Percentiles rank a stretch among this genome's conserved stretches.
Evolutionary conservation across 2,888 invertebrate genomes (phyloP).

Genomic region (Eustalomyia histrio): DNA sequence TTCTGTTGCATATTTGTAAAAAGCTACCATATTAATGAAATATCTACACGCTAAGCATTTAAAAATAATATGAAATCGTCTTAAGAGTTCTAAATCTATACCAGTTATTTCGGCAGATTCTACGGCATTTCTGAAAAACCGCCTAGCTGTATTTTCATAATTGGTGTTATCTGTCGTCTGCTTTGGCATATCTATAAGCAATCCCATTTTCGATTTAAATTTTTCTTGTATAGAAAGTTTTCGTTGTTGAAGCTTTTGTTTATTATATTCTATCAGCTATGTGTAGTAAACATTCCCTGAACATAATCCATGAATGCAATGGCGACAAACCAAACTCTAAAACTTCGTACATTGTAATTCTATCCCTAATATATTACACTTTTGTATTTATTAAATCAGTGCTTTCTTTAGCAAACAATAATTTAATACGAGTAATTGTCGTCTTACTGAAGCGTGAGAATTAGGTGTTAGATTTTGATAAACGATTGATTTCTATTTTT

Average conservation of each 20-base stretch:
- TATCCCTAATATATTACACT: too few relatives aligned
- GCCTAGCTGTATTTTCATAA: not conserved
- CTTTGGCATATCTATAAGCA: slow-evolving; percentile 8
- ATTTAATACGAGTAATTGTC: too few relatives aligned
- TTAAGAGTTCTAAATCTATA: not conserved
- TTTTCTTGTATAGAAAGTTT: not conserved
- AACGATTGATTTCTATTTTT: too few relatives aligned
- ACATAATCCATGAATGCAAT: not conserved
- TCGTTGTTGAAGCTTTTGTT: not conserved
- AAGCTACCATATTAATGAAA: too few relatives aligned
- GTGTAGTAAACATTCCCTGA: not conserved
- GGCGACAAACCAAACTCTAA: not conserved
- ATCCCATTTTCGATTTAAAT: not conserved
- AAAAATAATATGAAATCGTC: too few relatives aligned
- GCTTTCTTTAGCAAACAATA: too few relatives aligned
- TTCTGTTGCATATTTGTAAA: too few relatives aligned
- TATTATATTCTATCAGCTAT: not conserved
- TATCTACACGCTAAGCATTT: too few relatives aligned
- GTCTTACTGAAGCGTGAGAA: too few relatives aligned
- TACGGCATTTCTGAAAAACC: not conserved
- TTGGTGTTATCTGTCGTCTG: not conserved
- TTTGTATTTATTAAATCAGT: too few relatives aligned
- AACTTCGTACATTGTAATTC: too few relatives aligned
- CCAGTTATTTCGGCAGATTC: not conserved
- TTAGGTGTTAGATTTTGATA: too few relatives aligned